Evolutionary conservation across 2,797 vertebrate genomes (phyloP), one percentile per base, ranked within the genome.

Genomic region (Ptychadena robeensis): DNA sequence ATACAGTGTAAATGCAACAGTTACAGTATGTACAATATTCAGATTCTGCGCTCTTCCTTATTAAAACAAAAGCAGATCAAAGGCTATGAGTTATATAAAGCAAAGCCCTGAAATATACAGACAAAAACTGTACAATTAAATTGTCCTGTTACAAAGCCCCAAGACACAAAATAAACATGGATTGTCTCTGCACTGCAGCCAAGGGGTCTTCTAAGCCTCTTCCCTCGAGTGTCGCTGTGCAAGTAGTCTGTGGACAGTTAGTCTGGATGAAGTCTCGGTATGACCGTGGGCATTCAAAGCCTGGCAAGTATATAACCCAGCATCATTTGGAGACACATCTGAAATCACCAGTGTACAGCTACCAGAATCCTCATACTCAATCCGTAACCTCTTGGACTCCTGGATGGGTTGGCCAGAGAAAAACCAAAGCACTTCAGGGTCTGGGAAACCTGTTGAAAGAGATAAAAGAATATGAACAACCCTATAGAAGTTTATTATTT

Each of bases 351-450:
- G 88, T 22, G 90, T 90, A 64, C 94, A 96, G 86, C 79, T 59
- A 9, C 95, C 95, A 0, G 94, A 91, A 35, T 95, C 94, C 67
- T 94, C 91, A 10, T 94, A 94, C 66, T 94, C 92, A n/a, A 95
- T 93, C 77, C 89, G 89, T 30, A 92, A 87, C 2, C 76, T 31
- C 10, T 90, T 63, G 0, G 91, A 91, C 85, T 94, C 92, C 35
- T 85, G 80, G 68, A 95, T 63, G 4, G 93, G 90, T 65, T 91
- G 87, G 15, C 90, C 81, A 0, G 88, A 92, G 73, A 87, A 87
- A 44, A 94, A 87, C 95, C 95, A 96, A 76, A 94, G 83, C 87
- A 96, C 93, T 87, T 94, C 94, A 1, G 94, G 94, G 75, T 95
- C 94, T 2, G 94, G 95, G 85, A 93, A 95, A 61, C 94, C 95